Evolutionary conservation across 2,888 invertebrate species (phyloP).

Genomic region (Antheraea assamensis): DNA sequence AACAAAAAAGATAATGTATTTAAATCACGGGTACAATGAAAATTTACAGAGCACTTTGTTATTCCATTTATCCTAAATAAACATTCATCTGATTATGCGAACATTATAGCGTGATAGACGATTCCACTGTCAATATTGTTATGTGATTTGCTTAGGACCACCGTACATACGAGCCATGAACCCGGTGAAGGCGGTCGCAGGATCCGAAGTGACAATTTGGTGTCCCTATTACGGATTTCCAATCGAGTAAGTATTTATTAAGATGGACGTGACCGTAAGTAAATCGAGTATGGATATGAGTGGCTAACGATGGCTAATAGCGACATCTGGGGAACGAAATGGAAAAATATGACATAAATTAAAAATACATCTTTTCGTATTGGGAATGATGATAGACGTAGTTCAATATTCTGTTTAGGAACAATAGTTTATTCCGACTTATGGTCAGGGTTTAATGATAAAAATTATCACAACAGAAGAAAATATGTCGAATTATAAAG

Average conservation of each 20-base stretch:
- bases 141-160: slow-evolving; percentile 79
- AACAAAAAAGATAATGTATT: not conserved
- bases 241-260: slow-evolving; percentile 71
- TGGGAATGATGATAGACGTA: not conserved
- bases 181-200: slow-evolving; percentile 90
- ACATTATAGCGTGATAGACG: slow-evolving; percentile 24
- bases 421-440: no score
- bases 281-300: slow-evolving; percentile 6
- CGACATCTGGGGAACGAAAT: not conserved
- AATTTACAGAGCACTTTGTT: slow-evolving; percentile 24
- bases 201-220: slow-evolving; percentile 87
- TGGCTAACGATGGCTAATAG: not conserved
- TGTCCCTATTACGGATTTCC: slow-evolving; percentile 95
- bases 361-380: not conserved
- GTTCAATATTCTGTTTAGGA: no score
- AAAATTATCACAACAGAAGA: no score
- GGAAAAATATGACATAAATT: not conserved
- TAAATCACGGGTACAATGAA: not conserved
- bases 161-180: slow-evolving; percentile 89
- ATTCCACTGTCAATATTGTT: slow-evolving; percentile 35
- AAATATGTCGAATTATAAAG: no score
- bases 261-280: slow-evolving; percentile 12
- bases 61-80: slow-evolving; percentile 39
- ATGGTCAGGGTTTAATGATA: no score
- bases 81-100: slow-evolving; percentile 38